Percentiles rank a stretch among this genome's conserved stretches.
These are phyloP conservation scores for Rhabdornis inornatus DNA, from an alignment of 2,113 vertebrate species.

Conservation along the genomic window DNA sequence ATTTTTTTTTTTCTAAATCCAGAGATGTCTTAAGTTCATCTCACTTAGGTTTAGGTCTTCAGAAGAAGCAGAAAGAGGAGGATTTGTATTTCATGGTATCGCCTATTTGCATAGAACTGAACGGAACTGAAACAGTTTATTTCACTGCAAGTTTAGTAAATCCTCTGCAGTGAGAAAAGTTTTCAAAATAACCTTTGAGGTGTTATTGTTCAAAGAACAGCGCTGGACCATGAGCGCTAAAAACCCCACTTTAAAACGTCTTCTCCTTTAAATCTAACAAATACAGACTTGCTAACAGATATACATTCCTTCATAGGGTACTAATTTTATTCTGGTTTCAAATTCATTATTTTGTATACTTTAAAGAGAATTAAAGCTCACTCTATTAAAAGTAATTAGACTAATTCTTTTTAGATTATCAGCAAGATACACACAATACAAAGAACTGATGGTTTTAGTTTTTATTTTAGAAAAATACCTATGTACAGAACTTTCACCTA, in stretches of 20 bases:
- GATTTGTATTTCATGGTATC: not conserved
- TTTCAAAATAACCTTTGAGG: not conserved
- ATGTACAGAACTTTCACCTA: not conserved
- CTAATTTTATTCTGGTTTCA: not conserved
- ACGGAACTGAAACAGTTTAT: not conserved
- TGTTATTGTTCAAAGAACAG: not conserved
- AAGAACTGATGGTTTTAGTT: not conserved
- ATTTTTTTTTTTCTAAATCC: not conserved
- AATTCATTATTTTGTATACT: not conserved
- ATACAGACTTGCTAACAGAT: not conserved
- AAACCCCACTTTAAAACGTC: not conserved
- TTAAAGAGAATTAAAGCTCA: not conserved
- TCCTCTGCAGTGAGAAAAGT: not conserved
- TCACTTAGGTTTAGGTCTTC: not conserved
- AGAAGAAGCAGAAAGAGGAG: not conserved
- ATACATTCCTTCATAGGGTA: not conserved
- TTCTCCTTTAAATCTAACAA: not conserved
- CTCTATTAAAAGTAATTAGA: not conserved
- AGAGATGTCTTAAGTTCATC: not conserved
- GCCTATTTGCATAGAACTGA: not conserved
- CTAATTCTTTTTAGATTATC: not conserved
- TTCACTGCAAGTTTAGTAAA: not conserved
- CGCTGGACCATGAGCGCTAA: accelerated
- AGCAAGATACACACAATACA: not conserved
- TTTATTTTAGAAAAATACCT: not conserved